Base-by-base conservation (phyloP, 2,113 vertebrate species). In the Gracilinanus agilis region DNA sequence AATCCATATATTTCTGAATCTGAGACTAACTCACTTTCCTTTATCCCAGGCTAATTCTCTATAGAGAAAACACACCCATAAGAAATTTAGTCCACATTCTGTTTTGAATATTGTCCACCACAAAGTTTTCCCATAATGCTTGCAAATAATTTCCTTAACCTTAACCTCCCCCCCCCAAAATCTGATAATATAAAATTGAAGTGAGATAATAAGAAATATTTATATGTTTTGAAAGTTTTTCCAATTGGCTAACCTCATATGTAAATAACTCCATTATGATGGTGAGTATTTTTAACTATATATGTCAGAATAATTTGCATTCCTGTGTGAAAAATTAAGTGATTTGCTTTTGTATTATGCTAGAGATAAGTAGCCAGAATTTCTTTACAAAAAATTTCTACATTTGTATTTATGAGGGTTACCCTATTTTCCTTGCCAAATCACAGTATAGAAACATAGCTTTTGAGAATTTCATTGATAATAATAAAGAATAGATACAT, bases 221-320 rank as follows among this genome's bases (percentile, higher is more conserved):
- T 92, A 3, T 9, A 7, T 94, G 54, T 9, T 96, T 90, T 91
- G 44, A 90, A 97, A 55, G 6, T 21, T 93, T 44, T 95, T 91
- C 53, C 0, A 92, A 90, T 91, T 91, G 49, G 88, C 29, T 96
- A 13, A 67, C 54, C 49, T 10, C 5, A 54, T 83, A 13, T 7
- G 19, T 53, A 91, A 90, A 44, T 11, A 96, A 88, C 90, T 94
- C 40, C 55, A 44, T 90, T 94, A 13, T 90, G 0, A 75, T 93
- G 29, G 21, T 29, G 54, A 27, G 56, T 94, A 92, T 67, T 95
- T 23, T 8, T 44, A 96, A 93, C 27, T 44, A 29, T 7, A 83
- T 67, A 88, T 92, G 58, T 94, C 93, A n/a, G 90, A 91, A 92
- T 9, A 3, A 34, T 89, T 96, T 96, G 89, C 5, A 90, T 92